Conservation (phyloP, 2,797 vertebrate genomes). For the Anguilla marmorata region DNA sequence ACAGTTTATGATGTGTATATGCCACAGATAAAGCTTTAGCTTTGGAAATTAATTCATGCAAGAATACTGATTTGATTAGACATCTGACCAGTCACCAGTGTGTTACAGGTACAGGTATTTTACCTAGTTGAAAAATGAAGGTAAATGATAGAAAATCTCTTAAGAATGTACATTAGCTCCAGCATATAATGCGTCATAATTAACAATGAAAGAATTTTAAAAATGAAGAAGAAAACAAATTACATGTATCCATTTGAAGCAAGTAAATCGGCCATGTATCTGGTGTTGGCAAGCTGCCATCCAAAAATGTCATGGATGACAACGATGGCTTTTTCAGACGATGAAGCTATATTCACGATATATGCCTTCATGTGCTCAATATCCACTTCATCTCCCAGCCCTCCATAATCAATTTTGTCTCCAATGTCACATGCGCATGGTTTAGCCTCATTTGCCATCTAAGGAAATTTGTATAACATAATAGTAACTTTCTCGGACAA, state of each 20-base stretch:
- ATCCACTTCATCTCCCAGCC: constrained; percentile 81
- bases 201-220: not conserved
- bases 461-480: constrained; percentile 4
- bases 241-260: constrained; percentile 87
- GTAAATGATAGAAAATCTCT: not conserved
- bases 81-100: not conserved
- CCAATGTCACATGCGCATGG: constrained; percentile 86
- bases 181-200: not conserved
- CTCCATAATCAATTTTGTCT: constrained; percentile 77
- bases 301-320: constrained; percentile 88
- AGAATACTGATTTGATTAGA: not conserved
- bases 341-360: constrained; percentile 69
- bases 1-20: not conserved
- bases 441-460: constrained; percentile 85
- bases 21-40: too few relatives aligned
- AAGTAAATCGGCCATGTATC: constrained; percentile 89
- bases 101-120: not conserved
- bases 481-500: not conserved
- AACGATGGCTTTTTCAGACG: constrained; percentile 81
- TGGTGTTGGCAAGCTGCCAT: constrained; percentile 86
- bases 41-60: not conserved
- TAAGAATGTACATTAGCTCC: not conserved
- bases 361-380: constrained; percentile 83
- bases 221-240: constrained; percentile 38
- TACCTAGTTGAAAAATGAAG: not conserved